Evolutionary conservation across 1,140 invertebrate genomes (phyloP).

Genomic region (Cyclargus thomasi): DNA sequence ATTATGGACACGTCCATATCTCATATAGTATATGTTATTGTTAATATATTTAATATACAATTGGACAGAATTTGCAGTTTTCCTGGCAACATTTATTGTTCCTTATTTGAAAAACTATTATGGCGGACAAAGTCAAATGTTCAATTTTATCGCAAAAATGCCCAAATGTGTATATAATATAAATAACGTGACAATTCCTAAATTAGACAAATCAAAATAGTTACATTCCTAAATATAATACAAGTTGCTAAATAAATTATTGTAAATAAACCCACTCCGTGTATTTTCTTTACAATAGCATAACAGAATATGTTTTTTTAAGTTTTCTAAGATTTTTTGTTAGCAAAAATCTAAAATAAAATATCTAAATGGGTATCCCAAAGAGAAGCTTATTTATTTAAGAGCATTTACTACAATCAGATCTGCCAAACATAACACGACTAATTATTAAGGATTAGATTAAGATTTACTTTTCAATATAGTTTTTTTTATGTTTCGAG

Average conservation of each 20-base stretch:
- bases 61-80: conserved; percentile 1
- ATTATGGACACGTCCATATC: conserved; percentile 41
- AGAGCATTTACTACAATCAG: conserved; percentile 7
- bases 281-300: conserved; percentile 6
- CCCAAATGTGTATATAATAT: not conserved
- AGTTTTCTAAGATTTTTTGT: not conserved
- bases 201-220: conserved; percentile 16
- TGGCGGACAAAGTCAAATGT: not conserved
- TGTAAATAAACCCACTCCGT: not conserved
- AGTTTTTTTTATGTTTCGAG: not conserved
- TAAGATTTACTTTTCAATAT: not conserved
- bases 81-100: conserved; percentile 1
- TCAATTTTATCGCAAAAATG: not conserved
- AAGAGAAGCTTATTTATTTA: conserved; percentile 3
- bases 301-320: too few relatives aligned
- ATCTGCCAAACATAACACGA: not conserved
- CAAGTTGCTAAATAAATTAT: conserved; percentile 15
- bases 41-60: not conserved
- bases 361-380: conserved; percentile 2
- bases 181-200: conserved; percentile 8
- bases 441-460: not conserved
- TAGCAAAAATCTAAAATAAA: not conserved
- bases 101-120: not conserved
- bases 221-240: conserved; percentile 24
- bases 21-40: conserved; percentile 25